A percentile compares a stretch with the other conserved stretches of the same genome.
These are phyloP conservation scores for Chiridota heheva DNA, from an alignment of 35 echinoderm and acorn worm species.

Conservation along the genomic window DNA sequence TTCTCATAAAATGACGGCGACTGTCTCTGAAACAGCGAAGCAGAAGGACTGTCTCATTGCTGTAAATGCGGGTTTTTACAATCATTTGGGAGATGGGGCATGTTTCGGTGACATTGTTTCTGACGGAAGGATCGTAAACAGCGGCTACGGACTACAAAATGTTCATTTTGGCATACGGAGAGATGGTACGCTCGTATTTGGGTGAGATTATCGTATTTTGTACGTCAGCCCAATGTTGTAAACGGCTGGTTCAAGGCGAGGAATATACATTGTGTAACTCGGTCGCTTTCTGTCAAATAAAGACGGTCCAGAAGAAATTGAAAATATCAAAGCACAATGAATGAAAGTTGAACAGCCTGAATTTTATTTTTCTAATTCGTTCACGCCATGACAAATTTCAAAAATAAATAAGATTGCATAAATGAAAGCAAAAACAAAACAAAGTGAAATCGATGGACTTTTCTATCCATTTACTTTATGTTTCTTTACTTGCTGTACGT, in stretches of 20 bases:
- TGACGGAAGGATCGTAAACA: conserved; percentile 58
- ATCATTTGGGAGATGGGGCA: conserved; percentile 32
- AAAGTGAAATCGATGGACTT: too few relatives aligned
- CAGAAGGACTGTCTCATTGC: conserved; percentile 63
- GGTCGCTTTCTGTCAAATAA: too few relatives aligned
- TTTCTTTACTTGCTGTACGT: too few relatives aligned
- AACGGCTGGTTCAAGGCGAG: background rate
- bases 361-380: too few relatives aligned
- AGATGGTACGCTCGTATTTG: conserved; percentile 84
- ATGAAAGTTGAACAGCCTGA: too few relatives aligned
- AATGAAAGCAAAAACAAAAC: too few relatives aligned
- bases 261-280: background rate
- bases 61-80: conserved; percentile 63
- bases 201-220: conserved; percentile 47
- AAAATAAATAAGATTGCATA: too few relatives aligned
- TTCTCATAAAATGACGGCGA: background rate
- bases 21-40: conserved; percentile 21
- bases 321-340: too few relatives aligned
- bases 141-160: conserved; percentile 70
- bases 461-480: too few relatives aligned
- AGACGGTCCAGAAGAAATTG: too few relatives aligned
- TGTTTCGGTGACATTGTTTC: conserved; percentile 70
- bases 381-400: too few relatives aligned
- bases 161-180: conserved; percentile 86
- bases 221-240: background rate